Conservation (phyloP, 2,888 invertebrate genomes). For the Calliphora vomitoria region DNA sequence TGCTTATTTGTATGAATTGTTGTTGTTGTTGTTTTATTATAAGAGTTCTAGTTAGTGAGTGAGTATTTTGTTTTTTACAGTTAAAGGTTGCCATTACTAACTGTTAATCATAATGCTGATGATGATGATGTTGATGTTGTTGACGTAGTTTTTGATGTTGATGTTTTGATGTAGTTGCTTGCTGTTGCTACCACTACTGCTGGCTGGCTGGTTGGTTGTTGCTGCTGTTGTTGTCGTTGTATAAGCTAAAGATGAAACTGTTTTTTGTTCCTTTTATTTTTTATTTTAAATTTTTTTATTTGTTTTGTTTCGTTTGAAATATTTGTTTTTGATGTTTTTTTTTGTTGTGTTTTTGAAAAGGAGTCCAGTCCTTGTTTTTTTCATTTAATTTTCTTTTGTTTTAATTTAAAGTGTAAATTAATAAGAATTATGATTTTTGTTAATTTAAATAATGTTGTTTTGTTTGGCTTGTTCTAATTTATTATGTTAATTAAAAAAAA, state of each 20-base stretch:
- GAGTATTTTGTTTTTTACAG: conserved; percentile 55
- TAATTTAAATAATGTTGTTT: conserved; percentile 40
- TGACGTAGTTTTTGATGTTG: conserved; percentile 56
- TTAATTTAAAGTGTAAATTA: conserved; percentile 36
- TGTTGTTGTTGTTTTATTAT: conserved; percentile 41
- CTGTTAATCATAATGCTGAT: conserved; percentile 62
- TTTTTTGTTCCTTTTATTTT: conserved; percentile 11
- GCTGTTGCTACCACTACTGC: neutral
- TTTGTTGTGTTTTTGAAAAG: conserved; percentile 17
- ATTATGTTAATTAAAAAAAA: conserved; percentile 29
- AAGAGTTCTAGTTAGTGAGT: conserved; percentile 5
- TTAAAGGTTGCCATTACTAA: conserved; percentile 69
- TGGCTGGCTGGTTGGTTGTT: neutral
- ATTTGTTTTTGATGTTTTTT: conserved; percentile 49
- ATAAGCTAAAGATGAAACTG: conserved; percentile 10
- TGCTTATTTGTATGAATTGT: neutral
- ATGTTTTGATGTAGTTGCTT: conserved; percentile 6
- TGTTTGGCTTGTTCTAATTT: conserved; percentile 21
- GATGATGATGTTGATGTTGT: conserved; percentile 39
- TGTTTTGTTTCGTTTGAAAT: conserved; percentile 27
- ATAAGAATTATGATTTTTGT: conserved; percentile 47
- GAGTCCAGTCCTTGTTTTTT: conserved; percentile 38
- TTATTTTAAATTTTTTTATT: conserved; percentile 1
- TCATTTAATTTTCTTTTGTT: neutral
- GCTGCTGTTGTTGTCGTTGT: conserved; percentile 17